Percentiles rank a stretch among this genome's conserved stretches.
These are phyloP conservation scores for Batillaria attramentaria DNA, from an alignment of 1,140 invertebrate genomes.

Conservation along the genomic window DNA sequence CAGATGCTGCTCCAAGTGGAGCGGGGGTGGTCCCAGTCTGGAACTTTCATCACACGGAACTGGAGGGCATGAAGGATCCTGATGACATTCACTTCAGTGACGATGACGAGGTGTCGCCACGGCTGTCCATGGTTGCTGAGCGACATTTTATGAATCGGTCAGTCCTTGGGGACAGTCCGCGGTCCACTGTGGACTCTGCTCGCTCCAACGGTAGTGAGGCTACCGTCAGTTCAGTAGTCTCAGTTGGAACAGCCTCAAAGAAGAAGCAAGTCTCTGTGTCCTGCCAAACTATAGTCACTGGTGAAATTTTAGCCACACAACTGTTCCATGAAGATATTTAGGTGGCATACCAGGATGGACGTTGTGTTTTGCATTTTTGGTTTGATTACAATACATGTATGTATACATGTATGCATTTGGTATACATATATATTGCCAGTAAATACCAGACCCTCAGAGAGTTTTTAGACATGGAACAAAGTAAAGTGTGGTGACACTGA, in stretches of 20 bases:
- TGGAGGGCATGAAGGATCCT: conserved; percentile 62
- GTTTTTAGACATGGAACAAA: too few species aligned
- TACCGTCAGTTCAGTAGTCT: conserved; percentile 20
- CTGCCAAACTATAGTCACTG: conserved; percentile 72
- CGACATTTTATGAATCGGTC: conserved; percentile 70
- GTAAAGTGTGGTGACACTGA: too few species aligned
- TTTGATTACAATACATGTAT: too few species aligned
- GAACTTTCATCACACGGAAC: conserved; percentile 67
- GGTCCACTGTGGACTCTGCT: conserved; percentile 28
- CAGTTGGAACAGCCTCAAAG: conserved; percentile 26
- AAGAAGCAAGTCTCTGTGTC: conserved; percentile 51
- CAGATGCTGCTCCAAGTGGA: conserved; percentile 68
- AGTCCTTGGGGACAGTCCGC: conserved; percentile 64
- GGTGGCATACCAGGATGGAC: neutral
- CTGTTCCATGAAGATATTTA: conserved; percentile 70
- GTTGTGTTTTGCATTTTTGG: neutral
- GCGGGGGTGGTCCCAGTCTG: conserved; percentile 70
- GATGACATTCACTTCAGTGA: conserved; percentile 65
- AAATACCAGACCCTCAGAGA: too few species aligned
- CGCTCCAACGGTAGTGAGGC: conserved; percentile 31
- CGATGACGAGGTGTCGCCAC: conserved; percentile 51
- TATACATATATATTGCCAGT: too few species aligned
- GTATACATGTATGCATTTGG: too few species aligned
- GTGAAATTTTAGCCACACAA: conserved; percentile 71
- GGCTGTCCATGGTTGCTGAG: conserved; percentile 69